These are phyloP conservation scores for Astur gentilis DNA, from an alignment of 2,113 vertebrate genomes.

Conservation along the genomic window DNA sequence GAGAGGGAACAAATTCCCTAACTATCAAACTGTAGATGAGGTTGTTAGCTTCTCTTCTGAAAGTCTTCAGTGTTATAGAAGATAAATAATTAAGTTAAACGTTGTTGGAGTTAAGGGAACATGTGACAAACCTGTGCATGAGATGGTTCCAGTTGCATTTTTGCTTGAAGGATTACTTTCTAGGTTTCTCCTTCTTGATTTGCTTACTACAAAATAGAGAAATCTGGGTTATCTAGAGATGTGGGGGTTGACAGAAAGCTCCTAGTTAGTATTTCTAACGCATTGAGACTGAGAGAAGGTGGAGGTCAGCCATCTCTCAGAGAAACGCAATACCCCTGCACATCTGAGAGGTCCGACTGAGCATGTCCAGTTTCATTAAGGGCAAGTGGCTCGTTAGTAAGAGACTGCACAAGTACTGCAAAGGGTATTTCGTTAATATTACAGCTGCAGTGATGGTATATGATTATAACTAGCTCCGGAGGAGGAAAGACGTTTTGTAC, in stretches of 20 bases:
- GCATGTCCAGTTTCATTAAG: fast-evolving
- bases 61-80: not conserved
- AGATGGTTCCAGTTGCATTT: not conserved
- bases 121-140: fast-evolving
- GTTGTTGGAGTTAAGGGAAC: not conserved
- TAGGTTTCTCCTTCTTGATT: not conserved
- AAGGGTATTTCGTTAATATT: too few relatives aligned
- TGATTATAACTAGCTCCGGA: fast-evolving
- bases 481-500: not conserved
- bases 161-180: not conserved
- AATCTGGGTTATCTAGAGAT: not conserved
- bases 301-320: not conserved
- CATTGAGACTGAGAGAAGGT: fast-evolving
- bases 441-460: fast-evolving
- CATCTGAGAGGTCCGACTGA: fast-evolving
- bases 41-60: not conserved
- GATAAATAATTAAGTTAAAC: not conserved
- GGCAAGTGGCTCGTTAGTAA: fast-evolving
- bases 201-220: not conserved
- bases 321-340: not conserved
- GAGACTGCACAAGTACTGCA: fast-evolving
- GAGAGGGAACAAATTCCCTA: not conserved
- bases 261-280: not conserved
- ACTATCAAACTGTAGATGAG: not conserved
- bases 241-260: not conserved